phyloP scores from a whole-genome alignment of 1,140 invertebrate species.

The Halesus radiatus region DNA sequence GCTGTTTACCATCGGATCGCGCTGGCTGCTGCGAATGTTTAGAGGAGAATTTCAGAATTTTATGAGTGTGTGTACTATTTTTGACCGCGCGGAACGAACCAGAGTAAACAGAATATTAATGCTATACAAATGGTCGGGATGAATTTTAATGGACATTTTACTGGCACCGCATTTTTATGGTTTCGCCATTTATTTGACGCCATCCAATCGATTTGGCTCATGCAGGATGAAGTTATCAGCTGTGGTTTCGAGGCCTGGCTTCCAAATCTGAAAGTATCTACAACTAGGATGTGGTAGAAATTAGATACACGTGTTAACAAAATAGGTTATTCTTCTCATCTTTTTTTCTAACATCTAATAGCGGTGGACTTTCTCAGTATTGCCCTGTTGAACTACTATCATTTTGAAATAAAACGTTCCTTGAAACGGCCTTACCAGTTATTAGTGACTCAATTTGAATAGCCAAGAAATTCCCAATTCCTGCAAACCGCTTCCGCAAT shows the following conservation, averaged over 20 bases:
- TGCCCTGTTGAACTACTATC: too few relatives aligned
- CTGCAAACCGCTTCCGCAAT: too few relatives aligned
- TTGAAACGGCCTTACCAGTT: too few relatives aligned
- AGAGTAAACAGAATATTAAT: conserved; percentile 56
- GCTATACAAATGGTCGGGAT: conserved; percentile 52
- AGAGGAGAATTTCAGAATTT: conserved; percentile 29
- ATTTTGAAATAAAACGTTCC: too few relatives aligned
- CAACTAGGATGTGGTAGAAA: too few relatives aligned
- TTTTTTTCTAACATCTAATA: too few relatives aligned
- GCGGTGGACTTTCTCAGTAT: too few relatives aligned
- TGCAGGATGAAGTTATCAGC: conserved; percentile 10
- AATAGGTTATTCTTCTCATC: too few relatives aligned
- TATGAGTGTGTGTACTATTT: conserved; percentile 35
- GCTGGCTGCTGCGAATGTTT: neutral
- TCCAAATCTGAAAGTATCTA: too few relatives aligned
- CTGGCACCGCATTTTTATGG: conserved; percentile 54
- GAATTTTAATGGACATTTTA: conserved; percentile 56
- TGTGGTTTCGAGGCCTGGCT: neutral
- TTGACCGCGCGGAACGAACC: conserved; percentile 28
- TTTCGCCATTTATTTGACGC: conserved; percentile 21
- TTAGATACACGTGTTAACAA: too few relatives aligned
- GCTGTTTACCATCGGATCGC: conserved; percentile 6
- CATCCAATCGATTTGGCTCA: conserved; percentile 7
- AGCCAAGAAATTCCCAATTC: too few relatives aligned
- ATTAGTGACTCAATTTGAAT: too few relatives aligned